Base-by-base conservation (phyloP, 1,140 invertebrate genomes). In the Nylanderia fulva region DNA sequence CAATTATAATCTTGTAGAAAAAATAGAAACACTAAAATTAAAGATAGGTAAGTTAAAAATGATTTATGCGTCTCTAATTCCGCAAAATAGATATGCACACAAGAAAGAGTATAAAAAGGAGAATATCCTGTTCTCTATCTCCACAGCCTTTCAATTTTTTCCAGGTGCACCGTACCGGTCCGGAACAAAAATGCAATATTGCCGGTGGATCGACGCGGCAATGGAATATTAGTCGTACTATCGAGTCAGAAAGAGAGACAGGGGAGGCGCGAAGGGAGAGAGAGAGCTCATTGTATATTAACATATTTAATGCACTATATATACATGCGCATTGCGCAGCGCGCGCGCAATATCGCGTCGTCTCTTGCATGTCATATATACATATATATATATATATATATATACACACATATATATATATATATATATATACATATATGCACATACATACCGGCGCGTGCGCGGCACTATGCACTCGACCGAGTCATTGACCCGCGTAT, bases 401-500 rank as follows among this genome's bases (percentile, higher is more conserved):
- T n/a, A 64, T 21, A 33, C 13, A 54, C 5, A 27, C 66, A 45
- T 39, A 42, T 69, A 75, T 71, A 74, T 77, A 75, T 64, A 84
- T 69, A 52, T 4, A 52, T 48, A n/a, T n/a, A 64, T 21, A 33
- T n/a, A 54, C 5, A 27, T 72, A 45, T 39, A 42, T 69, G 80
- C 76, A 74, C 84, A 75, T 64, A 84, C 75, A 52, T 4, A 52
- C 11, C 11, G 58, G 56, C 88, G 87, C 88, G 85, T 89, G 88
- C 88, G 87, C 88, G 61, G 80, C 75, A 86, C 77, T 88, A 88
- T 89, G 87, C 87, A 79, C 88, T 86, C 84, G 72, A 24, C 36
- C 84, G 87, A 89, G 88, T 89, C 88, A 88, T 89, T 89, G 88
- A 89, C 88, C 88, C 88, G 72, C 87, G 84, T 89, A 86, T 89